phyloP scores from a whole-genome alignment of 2,797 vertebrate species.

The Semaprochilodus insignis region DNA sequence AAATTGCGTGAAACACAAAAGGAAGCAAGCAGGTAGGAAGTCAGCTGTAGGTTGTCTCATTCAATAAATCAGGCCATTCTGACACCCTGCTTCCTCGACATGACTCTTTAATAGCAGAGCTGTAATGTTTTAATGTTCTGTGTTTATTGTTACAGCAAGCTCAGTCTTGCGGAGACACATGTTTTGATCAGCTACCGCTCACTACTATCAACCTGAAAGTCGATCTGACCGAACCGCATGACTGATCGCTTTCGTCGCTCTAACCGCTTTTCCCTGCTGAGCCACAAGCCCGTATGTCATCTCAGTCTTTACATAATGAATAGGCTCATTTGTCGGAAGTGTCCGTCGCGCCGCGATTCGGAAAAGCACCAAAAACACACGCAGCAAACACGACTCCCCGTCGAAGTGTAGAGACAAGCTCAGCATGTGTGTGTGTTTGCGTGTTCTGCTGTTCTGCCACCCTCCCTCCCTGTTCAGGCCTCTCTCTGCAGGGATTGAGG shows the following conservation, averaged over 20 bases:
- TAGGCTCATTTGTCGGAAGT: neutral
- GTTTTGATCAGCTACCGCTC: neutral
- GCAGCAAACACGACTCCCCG: neutral
- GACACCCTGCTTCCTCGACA: neutral
- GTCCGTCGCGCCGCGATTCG: neutral
- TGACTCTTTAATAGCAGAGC: neutral
- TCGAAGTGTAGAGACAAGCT: neutral
- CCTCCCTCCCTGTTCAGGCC: conserved; percentile 23
- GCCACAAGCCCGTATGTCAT: neutral
- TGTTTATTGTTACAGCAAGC: neutral
- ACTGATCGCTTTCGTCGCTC: neutral
- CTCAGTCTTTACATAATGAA: neutral
- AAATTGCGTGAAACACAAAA: no score
- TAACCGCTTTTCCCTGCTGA: neutral
- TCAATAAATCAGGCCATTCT: neutral
- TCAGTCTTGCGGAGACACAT: neutral
- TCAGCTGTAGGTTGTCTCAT: no score
- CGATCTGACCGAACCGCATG: neutral
- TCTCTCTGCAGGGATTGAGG: conserved; percentile 7
- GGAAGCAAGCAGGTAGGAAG: no score
- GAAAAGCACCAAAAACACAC: neutral
- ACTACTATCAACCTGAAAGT: neutral
- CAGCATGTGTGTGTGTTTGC: neutral
- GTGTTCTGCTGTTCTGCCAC: neutral
- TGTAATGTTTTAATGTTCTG: neutral